Evolutionary conservation across 2,797 vertebrate genomes (phyloP), one percentile per base, ranked within the genome.

Genomic region (Cetoscarus ocellatus): DNA sequence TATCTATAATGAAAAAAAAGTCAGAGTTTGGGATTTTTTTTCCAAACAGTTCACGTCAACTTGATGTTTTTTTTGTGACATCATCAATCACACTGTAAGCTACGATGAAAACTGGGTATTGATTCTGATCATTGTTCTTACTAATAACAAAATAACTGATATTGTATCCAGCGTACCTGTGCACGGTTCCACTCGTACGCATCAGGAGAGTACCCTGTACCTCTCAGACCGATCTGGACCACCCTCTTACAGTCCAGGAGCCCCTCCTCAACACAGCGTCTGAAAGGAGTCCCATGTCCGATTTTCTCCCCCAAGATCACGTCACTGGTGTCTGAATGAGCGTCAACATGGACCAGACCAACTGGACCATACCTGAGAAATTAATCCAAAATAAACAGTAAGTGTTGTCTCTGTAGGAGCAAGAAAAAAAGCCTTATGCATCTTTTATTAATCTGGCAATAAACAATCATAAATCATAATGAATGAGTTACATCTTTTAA

Each of bases 321-420:
- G 56, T 98, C 96, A 0, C 89, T 88, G 0, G 96, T 98, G 90
- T 99, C 97, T 0, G 92, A 92, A 73, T 98, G 98, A 34, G 98
- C 98, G 0, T 99, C 97, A 73, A 99, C 96, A 0, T 99, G 98
- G 71, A 99, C 82, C 82, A 99, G 90, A 2, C 97, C 98, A 80
- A 99, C 83, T 0, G 97, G 95, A 2, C 98, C 97, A 0, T 97
- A 78, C 74, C 97, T 98, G 81, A 14, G 0, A 1, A 52, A 40
- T 15, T 0, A 58, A 34, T 3, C 75, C 35, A 6, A 0, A 18
- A 5, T 4, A 15, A 7, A 61, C 36, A 1, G 11, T 1, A 8
- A 7, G 13, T 2, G 12, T n/a, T n/a, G n/a, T n/a, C n/a, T n/a
- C n/a, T n/a, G n/a, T 8, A 11, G 2, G 40, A 42, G 40, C 3